Conservation (phyloP, 2,113 vertebrate genomes). For the Brachypodius melanocephalos region DNA sequence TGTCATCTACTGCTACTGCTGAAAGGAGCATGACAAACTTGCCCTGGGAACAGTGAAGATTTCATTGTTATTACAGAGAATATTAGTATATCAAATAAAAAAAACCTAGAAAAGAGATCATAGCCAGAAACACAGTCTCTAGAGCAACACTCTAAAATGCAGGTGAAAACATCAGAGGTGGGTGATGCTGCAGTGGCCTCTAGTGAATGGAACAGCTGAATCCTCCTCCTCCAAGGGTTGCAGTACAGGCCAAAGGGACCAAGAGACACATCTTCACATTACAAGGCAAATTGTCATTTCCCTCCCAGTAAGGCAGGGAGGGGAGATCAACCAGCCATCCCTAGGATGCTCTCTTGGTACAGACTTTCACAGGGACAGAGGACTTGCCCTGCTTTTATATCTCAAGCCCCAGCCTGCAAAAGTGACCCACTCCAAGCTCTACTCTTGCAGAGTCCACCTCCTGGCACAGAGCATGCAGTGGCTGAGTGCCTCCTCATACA, state of each 20-base stretch:
- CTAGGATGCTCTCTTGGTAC: not conserved
- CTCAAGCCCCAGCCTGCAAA: not conserved
- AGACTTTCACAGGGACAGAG: not conserved
- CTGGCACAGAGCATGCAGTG: not conserved
- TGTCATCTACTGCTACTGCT: not conserved
- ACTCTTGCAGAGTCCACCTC: not conserved
- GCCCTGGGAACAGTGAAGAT: not conserved
- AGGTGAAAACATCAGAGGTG: not conserved
- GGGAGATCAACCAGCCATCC: not conserved
- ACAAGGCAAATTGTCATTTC: not conserved
- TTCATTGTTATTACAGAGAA: not conserved
- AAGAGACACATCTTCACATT: accelerated
- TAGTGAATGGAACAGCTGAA: not conserved
- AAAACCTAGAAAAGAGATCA: not conserved
- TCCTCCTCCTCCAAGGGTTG: not conserved
- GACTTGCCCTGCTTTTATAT: not conserved
- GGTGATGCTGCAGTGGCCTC: not conserved
- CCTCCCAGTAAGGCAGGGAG: not conserved
- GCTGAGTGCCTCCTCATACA: not conserved
- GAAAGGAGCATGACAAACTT: not conserved
- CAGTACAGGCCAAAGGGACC: not conserved
- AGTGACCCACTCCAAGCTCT: not conserved
- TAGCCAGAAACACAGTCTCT: not conserved
- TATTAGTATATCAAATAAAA: not conserved
- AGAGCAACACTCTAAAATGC: not conserved